Base-by-base conservation (phyloP, 2,113 vertebrate genomes). In the Pogonocichla stellata region DNA sequence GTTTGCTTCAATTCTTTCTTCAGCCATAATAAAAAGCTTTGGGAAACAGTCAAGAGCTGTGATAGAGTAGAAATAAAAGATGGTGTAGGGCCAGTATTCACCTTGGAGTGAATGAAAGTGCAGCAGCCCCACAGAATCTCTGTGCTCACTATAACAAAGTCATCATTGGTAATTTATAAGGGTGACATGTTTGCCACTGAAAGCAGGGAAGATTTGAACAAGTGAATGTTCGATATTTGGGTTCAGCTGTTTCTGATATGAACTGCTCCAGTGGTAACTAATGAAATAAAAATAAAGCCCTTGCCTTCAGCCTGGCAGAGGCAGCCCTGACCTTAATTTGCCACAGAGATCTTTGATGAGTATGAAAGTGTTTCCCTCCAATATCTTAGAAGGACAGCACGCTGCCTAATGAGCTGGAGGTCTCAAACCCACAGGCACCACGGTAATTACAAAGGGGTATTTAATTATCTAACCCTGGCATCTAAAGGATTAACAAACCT, bases 361-460 rank as follows among this genome's bases (percentile, higher is more conserved):
- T 79, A 61, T 53, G 80, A 61, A 88, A 89, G 53, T 80, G 96
- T 93, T 96, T 94, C 96, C 89, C 56, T 94, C 96, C 87, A 94
- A 77, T 78, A 95, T 92, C 96, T 81, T 77, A 50, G 92, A 94
- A 95, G 93, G 88, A 62, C 88, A 92, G 80, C 85, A 69, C 34
- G 34, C 80, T 92, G 93, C 91, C 95, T 97, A 98, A 97, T 96
- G 94, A 97, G 96, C 95, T 94, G 92, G 94, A 95, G 97, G 85
- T 92, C 97, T 96, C 62, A 91, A 97, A 94, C 95, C 93, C 94
- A 96, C 60, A 93, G 97, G 92, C 92, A 93, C 94, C n/a, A 8
- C 58, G 33, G 97, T 98, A 97, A 98, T 98, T 97, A 98, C 90
- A 97, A 97, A 96, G 93, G 86, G 40, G 62, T 97, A 94, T 97